Evolutionary conservation across 2,888 invertebrate species (phyloP), one percentile per base, ranked within the genome.

Genomic region (Epinotia brunnichana): DNA sequence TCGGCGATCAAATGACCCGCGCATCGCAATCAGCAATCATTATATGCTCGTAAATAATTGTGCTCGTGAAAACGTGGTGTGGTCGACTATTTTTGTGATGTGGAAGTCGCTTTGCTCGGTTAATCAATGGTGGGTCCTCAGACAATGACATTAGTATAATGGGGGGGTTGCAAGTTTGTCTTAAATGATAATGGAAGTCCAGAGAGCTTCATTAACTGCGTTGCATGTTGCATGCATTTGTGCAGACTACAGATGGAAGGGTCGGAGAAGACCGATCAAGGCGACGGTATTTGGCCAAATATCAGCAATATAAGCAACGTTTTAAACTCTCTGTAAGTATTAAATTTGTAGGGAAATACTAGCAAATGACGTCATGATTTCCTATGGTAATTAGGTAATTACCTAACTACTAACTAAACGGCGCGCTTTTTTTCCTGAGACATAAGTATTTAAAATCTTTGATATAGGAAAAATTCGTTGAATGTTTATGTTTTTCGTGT

Each of bases 41-140:
- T 80, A 80, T 76, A 76, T 76, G 77, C 71, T 76, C 77, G 75
- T 82, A 80, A 81, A 78, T 79, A 79, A 76, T 74, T 69, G 75
- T 75, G 74, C 70, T 74, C 76, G 74, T 76, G 75, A 76, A 73
- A 74, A 72, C 73, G 24, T 48, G 71, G 71, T 66, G 71, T 64
- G 70, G 68, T 71, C 73, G 61, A 41, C 62, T 60, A 64, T 66
- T 75, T 73, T 70, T 54, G 54, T 51, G 61, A 35, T 39, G 54
- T 48, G 56, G 21, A 41, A 63, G n/a, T 35, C 35, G 35, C 19
- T 54, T 56, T 10, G 44, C n/a, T 66, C 56, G 24, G 19, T n/a
- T 41, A n/a, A 66, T 54, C 44, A 56, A 2, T 51, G 51, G 60
- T 10, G 21, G 63, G 63, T 10, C 21, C 19, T 24, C 61, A 44